Percentiles rank a stretch among this genome's conserved stretches.
These are phyloP conservation scores for Drosophila busckii DNA, from an alignment of 1,140 invertebrate genomes.

Conservation along the genomic window DNA sequence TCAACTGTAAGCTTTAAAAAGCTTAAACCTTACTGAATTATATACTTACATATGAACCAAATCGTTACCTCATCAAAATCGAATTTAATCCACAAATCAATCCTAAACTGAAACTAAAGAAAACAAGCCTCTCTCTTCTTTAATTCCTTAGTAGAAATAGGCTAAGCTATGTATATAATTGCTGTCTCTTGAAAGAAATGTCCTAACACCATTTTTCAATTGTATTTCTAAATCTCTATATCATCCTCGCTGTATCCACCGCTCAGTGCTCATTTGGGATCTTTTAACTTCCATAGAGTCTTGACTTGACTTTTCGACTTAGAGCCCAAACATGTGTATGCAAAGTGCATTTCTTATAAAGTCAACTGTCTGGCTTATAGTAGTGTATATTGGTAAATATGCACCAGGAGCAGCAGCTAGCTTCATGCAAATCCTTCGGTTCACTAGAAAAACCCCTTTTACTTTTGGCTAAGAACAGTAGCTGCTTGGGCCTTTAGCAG, in stretches of 20 bases:
- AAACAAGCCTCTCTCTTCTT: too few species aligned
- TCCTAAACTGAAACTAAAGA: too few species aligned
- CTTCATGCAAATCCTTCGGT: slow-evolving; percentile 49
- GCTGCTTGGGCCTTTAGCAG: slow-evolving; percentile 53
- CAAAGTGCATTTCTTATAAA: slow-evolving; percentile 36
- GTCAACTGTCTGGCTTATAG: slow-evolving; percentile 47
- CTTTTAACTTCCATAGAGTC: slow-evolving; percentile 27
- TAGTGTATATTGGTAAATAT: slow-evolving; percentile 78
- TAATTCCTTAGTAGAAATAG: too few species aligned
- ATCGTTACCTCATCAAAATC: too few species aligned
- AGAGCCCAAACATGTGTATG: background rate
- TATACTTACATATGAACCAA: too few species aligned
- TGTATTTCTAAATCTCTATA: too few species aligned
- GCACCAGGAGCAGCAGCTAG: slow-evolving; percentile 32
- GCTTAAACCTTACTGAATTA: too few species aligned
- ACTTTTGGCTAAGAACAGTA: slow-evolving; percentile 46
- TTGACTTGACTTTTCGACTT: slow-evolving; percentile 66
- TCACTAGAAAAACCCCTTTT: slow-evolving; percentile 45
- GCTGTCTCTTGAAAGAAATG: too few species aligned
- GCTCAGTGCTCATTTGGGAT: slow-evolving; percentile 9
- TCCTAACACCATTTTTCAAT: too few species aligned
- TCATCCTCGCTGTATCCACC: background rate
- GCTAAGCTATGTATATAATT: too few species aligned
- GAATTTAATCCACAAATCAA: too few species aligned
- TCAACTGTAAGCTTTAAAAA: too few species aligned